phyloP scores from a whole-genome alignment of 2,113 vertebrate genomes.

The Onychostoma macrolepis region DNA sequence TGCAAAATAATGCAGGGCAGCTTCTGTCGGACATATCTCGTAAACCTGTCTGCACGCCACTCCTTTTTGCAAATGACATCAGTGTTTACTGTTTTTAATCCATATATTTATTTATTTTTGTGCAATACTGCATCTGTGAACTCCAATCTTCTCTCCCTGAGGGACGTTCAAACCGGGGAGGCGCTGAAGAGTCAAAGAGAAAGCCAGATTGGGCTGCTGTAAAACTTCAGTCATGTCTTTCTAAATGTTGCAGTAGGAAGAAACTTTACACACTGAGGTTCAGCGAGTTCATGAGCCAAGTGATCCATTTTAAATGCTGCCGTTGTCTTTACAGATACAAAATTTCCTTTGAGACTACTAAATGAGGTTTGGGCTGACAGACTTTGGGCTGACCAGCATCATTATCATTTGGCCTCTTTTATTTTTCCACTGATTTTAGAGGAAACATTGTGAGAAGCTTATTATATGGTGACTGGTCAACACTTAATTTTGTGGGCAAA shows the following conservation, averaged over 20 bases:
- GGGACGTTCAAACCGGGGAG: slow-evolving; percentile 64
- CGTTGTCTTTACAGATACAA: neutral
- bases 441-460: slow-evolving; percentile 6
- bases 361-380: neutral
- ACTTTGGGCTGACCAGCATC: slow-evolving; percentile 10
- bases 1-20: neutral
- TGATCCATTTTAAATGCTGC: neutral
- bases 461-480: neutral
- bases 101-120: slow-evolving; percentile 44
- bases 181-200: slow-evolving; percentile 35
- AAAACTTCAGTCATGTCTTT: slow-evolving; percentile 26
- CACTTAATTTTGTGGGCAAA: neutral
- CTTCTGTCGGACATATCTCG: neutral
- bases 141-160: slow-evolving; percentile 64
- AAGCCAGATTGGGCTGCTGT: neutral
- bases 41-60: neutral
- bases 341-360: slow-evolving; percentile 4
- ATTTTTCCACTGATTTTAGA: neutral
- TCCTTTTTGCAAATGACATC: neutral
- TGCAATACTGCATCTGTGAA: slow-evolving; percentile 61
- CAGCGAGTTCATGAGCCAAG: slow-evolving; percentile 13
- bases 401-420: neutral
- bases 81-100: slow-evolving; percentile 36
- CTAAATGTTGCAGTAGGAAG: slow-evolving; percentile 23
- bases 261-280: neutral